These are phyloP conservation scores for Coecobrya sp. DNA, from an alignment of 2,888 invertebrate genomes.

Conservation along the genomic window DNA sequence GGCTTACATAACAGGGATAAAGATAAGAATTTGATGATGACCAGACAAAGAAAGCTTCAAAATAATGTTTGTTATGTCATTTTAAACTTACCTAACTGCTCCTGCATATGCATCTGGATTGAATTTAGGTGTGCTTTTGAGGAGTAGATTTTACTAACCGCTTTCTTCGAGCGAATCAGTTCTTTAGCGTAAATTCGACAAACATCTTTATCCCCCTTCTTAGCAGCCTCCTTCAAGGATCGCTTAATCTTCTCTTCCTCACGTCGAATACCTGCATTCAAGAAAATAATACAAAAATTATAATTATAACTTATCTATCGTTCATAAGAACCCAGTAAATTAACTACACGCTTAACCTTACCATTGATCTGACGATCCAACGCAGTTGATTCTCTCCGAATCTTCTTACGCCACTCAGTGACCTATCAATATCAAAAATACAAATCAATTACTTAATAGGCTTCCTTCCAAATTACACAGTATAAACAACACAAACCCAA, in stretches of 20 bases:
- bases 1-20: no score
- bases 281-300: no score
- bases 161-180: slow-evolving; percentile 95
- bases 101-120: slow-evolving; percentile 98
- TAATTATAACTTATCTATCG: no score
- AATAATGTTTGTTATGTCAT: no score
- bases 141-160: slow-evolving; percentile 96
- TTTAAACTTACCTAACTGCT: slow-evolving; percentile 93
- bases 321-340: no score
- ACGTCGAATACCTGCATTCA: slow-evolving; percentile 97
- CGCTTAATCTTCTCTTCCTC: slow-evolving; percentile 99
- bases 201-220: slow-evolving; percentile 96
- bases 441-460: not conserved
- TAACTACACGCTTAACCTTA: no score
- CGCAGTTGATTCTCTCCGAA: slow-evolving; percentile 97
- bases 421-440: slow-evolving; percentile 90
- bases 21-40: no score
- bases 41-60: not conserved
- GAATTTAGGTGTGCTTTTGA: slow-evolving; percentile 99
- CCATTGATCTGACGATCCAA: slow-evolving; percentile 98
- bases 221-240: slow-evolving; percentile 97
- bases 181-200: slow-evolving; percentile 98
- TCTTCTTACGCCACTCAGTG: slow-evolving; percentile 98
- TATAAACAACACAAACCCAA: not conserved
- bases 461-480: not conserved